phyloP scores from a whole-genome alignment of 1,140 invertebrate species.

The Panagrolaimus sp. region DNA sequence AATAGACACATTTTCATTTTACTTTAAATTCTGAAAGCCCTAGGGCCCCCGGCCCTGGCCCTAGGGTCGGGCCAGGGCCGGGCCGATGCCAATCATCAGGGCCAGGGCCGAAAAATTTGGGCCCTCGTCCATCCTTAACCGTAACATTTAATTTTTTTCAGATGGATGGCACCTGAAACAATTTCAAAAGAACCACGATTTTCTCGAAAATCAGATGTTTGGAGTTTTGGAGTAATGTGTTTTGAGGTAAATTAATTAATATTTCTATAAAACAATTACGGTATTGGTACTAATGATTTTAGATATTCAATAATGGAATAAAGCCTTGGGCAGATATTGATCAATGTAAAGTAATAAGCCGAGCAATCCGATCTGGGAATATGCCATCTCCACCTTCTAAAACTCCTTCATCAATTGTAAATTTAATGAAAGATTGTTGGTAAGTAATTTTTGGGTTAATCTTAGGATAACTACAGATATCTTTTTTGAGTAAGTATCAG shows the following conservation, averaged over 20 bases:
- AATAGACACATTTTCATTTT: too few species aligned
- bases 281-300: too few species aligned
- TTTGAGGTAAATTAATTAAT: too few species aligned
- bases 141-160: not conserved
- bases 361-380: not conserved
- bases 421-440: not conserved
- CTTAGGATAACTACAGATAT: too few species aligned
- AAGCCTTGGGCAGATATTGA: conserved; percentile 12
- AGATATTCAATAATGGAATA: conserved; percentile 2
- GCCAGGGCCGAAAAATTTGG: too few species aligned
- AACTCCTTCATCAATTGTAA: not conserved
- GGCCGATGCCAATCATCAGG: too few species aligned
- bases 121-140: too few species aligned
- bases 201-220: not conserved
- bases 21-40: too few species aligned
- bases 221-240: not conserved
- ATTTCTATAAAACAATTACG: too few species aligned
- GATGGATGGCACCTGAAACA: conserved; percentile 3
- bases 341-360: not conserved
- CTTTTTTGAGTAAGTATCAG: too few species aligned
- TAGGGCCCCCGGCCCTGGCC: too few species aligned
- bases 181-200: conserved; percentile 1
- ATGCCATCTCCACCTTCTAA: conserved; percentile 3
- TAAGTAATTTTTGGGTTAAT: not conserved
- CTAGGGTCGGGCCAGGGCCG: too few species aligned